A percentile compares a stretch with the other conserved stretches of the same genome.
phyloP scores from a whole-genome alignment of 2,113 vertebrate species.

The Embiotoca jacksoni region DNA sequence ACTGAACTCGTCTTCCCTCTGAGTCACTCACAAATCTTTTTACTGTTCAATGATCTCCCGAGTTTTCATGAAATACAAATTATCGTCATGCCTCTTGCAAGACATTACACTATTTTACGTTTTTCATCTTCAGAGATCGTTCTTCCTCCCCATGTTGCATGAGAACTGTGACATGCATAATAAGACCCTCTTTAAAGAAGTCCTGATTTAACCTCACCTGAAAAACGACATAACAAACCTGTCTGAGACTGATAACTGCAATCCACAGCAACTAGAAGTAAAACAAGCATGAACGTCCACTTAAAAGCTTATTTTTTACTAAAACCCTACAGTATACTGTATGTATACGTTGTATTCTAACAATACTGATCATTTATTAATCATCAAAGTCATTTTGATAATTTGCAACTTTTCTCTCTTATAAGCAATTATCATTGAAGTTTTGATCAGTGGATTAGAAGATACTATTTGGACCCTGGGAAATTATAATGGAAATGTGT shows the following conservation, averaged over 20 bases:
- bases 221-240: background rate
- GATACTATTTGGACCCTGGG: too few species aligned
- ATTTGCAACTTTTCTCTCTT: too few species aligned
- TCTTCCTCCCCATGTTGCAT: background rate
- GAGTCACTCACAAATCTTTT: too few species aligned
- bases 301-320: background rate
- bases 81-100: background rate
- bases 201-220: constrained; percentile 2
- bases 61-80: background rate
- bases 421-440: too few species aligned
- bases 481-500: too few species aligned
- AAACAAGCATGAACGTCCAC: too few species aligned
- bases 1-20: too few species aligned
- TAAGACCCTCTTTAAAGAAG: background rate
- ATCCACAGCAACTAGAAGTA: background rate
- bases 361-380: too few species aligned
- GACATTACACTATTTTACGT: background rate
- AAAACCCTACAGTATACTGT: background rate
- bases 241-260: background rate
- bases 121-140: background rate
- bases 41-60: too few species aligned
- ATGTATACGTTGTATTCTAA: too few species aligned
- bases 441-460: too few species aligned
- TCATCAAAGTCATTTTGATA: too few species aligned
- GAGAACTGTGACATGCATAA: background rate